These are phyloP conservation scores for Cremastinae sp. DNA, from an alignment of 2,888 invertebrate species.

Conservation along the genomic window DNA sequence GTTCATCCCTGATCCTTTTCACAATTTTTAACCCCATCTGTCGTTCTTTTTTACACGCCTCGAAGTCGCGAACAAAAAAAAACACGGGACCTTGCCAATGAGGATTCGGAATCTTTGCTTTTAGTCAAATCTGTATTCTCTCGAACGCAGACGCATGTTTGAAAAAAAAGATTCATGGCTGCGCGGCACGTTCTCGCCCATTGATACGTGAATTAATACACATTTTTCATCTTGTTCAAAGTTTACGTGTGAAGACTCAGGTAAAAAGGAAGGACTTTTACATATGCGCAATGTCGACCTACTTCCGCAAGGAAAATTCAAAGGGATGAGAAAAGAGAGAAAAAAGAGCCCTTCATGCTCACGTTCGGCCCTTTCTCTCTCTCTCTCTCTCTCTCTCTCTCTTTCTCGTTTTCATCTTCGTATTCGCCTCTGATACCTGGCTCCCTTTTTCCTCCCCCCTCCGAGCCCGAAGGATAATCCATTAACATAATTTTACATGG, in stretches of 20 bases:
- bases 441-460: constrained; percentile 64
- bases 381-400: constrained; percentile 16
- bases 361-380: constrained; percentile 33
- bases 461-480: constrained; percentile 77
- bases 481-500: constrained; percentile 81
- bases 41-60: constrained; percentile 72
- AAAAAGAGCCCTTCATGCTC: constrained; percentile 37
- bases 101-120: constrained; percentile 28
- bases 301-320: constrained; percentile 72
- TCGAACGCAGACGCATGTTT: constrained; percentile 1
- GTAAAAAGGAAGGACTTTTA: constrained; percentile 55
- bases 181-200: constrained; percentile 63
- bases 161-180: constrained; percentile 4
- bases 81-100: neutral
- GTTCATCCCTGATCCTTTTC: constrained; percentile 80
- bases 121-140: constrained; percentile 16
- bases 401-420: constrained; percentile 49
- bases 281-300: constrained; percentile 69
- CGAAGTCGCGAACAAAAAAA: constrained; percentile 25
- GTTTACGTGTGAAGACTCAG: constrained; percentile 38
- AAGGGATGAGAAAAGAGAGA: constrained; percentile 62
- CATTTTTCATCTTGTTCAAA: too few relatives aligned
- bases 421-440: constrained; percentile 67
- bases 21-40: constrained; percentile 80
- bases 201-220: constrained; percentile 34